Conservation (phyloP, 2,888 invertebrate genomes). For the Caenorhabditis sulstoni region DNA sequence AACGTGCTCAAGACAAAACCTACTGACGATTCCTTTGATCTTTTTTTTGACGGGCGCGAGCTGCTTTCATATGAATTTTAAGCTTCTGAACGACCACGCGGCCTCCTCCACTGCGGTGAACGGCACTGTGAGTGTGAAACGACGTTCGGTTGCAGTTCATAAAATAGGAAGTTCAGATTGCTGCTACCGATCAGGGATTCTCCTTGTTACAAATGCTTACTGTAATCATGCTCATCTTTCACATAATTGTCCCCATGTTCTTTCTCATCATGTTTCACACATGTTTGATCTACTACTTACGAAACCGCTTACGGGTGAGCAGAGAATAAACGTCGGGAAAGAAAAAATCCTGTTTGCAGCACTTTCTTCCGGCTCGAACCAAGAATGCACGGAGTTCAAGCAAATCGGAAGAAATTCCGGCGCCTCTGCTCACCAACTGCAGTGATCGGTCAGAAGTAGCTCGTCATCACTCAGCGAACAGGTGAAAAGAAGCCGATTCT, state of each 20-base stretch:
- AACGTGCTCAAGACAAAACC: slow-evolving; percentile 48
- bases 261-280: slow-evolving; percentile 65
- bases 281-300: slow-evolving; percentile 67
- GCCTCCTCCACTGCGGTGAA: not conserved
- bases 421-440: slow-evolving; percentile 40
- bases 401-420: slow-evolving; percentile 48
- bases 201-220: slow-evolving; percentile 43
- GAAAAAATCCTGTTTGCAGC: slow-evolving; percentile 28
- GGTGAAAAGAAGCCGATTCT: slow-evolving; percentile 22
- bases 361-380: slow-evolving; percentile 38
- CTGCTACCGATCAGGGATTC: too few relatives aligned
- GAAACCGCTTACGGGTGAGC: slow-evolving; percentile 52
- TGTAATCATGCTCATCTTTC: slow-evolving; percentile 40
- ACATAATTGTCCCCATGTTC: slow-evolving; percentile 66
- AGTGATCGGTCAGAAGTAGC: slow-evolving; percentile 47
- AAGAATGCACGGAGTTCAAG: slow-evolving; percentile 40
- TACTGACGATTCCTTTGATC: slow-evolving; percentile 57
- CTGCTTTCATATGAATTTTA: slow-evolving; percentile 68
- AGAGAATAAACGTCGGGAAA: too few relatives aligned
- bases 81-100: slow-evolving; percentile 31
- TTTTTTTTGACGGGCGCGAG: slow-evolving; percentile 55
- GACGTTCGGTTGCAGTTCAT: too few relatives aligned
- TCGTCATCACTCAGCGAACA: slow-evolving; percentile 54
- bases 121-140: slow-evolving; percentile 35
- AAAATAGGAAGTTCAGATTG: too few relatives aligned